Base-by-base conservation (phyloP, 2,113 vertebrate species). In the Lagopus leucura region DNA sequence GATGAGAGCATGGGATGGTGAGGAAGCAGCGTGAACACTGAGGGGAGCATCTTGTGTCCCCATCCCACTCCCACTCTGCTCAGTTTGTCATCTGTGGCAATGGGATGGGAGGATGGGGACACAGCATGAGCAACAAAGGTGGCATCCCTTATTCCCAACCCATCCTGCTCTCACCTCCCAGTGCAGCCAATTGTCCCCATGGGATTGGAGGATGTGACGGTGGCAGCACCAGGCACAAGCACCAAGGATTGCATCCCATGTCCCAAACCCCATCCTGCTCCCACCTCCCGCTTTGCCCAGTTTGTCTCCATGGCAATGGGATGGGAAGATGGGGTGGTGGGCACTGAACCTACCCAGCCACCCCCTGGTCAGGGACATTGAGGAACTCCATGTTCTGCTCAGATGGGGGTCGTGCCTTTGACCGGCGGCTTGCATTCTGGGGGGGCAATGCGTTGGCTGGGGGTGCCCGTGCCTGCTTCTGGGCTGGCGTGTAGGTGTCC, bases 291-390 rank as follows among this genome's bases (percentile, higher is more conserved):
- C 14, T 54, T 28, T 54, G 52, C 52, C 14, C 52, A 30, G 14
- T 28, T 17, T 54, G 54, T 30, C 28, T 28, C 10, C 13, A 30
- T 5, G 10, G 64, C 19, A 28, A 17, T 3, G 34, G 34, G 28
- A 77, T 9, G 42, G 82, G 63, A 81, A 34, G 57, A 5, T 11
- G 48, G 16, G 30, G 25, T 20, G 17, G 17, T 32, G 70, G 71
- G n/a, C n/a, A 52, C 10, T 4, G 47, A 52, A 94, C 97, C 20
- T 97, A 99, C 99, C 99, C 99, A 1, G 99, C 99, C 96, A 99
- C 97, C 6, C 99, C 99, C 96, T 99, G 98, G 88, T 99, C 99
- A 0, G 99, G 99, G 47, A 99, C 99, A 1, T 98, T 99, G 71
- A 99, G 99, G 97, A 99, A 99, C 94, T 99, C 99, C 97, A 98